These are phyloP conservation scores for Hyperoplus lanceolatus DNA, from an alignment of 2,797 vertebrate genomes.

Conservation along the genomic window DNA sequence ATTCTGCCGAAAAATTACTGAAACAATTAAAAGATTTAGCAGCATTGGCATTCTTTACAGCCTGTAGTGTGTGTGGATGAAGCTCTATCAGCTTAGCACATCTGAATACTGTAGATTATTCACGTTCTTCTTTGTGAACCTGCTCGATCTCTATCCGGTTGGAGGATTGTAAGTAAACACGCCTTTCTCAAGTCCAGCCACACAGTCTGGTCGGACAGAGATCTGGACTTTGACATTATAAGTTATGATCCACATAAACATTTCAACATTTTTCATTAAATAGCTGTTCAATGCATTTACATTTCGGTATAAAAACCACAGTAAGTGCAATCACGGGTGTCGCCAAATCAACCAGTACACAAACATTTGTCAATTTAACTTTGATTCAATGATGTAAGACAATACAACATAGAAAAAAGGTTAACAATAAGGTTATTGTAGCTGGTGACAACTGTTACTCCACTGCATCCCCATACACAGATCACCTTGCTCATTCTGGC, in stretches of 20 bases:
- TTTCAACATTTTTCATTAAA: background rate
- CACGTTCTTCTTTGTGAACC: background rate
- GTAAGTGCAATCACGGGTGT: background rate
- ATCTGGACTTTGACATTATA: background rate
- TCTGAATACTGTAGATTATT: too few relatives aligned
- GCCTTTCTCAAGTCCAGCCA: background rate
- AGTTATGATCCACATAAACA: too few relatives aligned
- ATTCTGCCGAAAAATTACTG: background rate
- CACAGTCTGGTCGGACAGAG: background rate
- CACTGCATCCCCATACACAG: constrained; percentile 74
- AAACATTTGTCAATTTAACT: background rate
- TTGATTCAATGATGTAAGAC: background rate
- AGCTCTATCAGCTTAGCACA: too few relatives aligned
- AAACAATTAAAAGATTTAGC: background rate
- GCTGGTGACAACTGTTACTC: constrained; percentile 84
- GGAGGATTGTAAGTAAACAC: background rate
- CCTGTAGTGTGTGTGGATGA: background rate
- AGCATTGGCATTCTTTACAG: background rate
- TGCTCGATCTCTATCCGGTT: background rate
- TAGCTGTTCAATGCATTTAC: background rate
- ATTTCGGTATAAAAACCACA: background rate
- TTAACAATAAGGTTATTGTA: constrained; percentile 7
- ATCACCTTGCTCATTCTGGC: constrained; percentile 85
- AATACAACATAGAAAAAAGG: background rate
- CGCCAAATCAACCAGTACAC: background rate